Conservation (phyloP, 2,797 vertebrate species). For the Ataeniobius toweri region DNA sequence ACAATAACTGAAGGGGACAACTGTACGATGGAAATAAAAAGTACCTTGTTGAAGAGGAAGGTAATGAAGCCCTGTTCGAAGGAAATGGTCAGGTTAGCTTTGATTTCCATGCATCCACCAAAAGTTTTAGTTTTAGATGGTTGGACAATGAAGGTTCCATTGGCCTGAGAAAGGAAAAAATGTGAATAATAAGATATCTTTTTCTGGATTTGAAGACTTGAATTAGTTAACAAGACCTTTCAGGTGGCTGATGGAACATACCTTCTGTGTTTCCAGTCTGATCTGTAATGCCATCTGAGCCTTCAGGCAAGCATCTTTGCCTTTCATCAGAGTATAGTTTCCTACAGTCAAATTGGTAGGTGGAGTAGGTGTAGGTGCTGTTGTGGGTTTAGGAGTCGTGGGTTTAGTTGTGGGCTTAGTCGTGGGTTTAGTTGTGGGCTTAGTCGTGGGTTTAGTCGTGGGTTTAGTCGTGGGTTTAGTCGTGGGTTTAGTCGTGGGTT, state of each 20-base stretch:
- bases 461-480: not conserved
- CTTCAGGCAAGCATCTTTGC: conserved; percentile 44
- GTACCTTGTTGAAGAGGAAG: conserved; percentile 75
- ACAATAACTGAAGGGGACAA: not conserved
- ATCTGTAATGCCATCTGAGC: conserved; percentile 65
- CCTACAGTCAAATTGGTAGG: conserved; percentile 45
- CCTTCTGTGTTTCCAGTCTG: conserved; percentile 51
- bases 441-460: not conserved
- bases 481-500: rapidly evolving
- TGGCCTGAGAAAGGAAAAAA: conserved; percentile 41
- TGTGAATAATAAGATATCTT: not conserved
- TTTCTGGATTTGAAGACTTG: not conserved
- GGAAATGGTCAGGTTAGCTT: conserved; percentile 21
- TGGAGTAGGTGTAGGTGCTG: conserved; percentile 37
- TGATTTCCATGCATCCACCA: conserved; percentile 29
- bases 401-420: not conserved
- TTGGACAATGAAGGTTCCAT: conserved; percentile 67
- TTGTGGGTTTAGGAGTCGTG: not conserved
- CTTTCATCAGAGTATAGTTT: conserved; percentile 45
- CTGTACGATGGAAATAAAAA: not conserved
- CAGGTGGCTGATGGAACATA: conserved; percentile 31
- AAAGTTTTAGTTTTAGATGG: rapidly evolving
- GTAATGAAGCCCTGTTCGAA: conserved; percentile 64
- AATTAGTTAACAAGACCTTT: not conserved
- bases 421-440: rapidly evolving